Base-by-base conservation (phyloP, 2,888 invertebrate species). In the Hermaeophaga mercurialis region DNA sequence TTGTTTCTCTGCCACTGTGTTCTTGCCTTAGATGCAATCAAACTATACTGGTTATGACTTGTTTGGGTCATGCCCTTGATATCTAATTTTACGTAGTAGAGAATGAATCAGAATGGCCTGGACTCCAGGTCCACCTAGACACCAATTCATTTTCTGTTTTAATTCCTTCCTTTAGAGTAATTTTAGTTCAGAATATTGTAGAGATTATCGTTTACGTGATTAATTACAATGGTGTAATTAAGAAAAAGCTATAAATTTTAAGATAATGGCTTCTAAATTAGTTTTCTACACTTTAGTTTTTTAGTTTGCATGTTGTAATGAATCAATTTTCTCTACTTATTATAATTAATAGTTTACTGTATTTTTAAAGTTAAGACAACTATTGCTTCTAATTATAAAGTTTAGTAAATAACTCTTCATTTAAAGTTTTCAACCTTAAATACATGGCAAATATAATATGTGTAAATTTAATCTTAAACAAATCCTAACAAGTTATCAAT, bases 1-100 rank as follows among this genome's bases (percentile, higher is more conserved):
- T n/a, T n/a, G n/a, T n/a, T n/a, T n/a, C n/a, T n/a, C 31, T 31
- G 12, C 31, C 31, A 31, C 31, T 31, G 31, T 2, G 3, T 12
- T 2, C 12, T n/a, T 12, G 8, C 31, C 12, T 36, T 34, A 18
- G 22, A 47, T 24, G 24, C 36, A 24, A 47, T 47, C 47, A 47
- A 47, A 47, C 24, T 47, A 24, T 36, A 31, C 3, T 6, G 47
- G 36, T 36, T 47, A 36, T 47, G 47, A 36, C n/a, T 47, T 36
- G 36, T 36, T 15, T 36, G 36, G 47, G 47, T 47, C 36, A 14
- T 22, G 34, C 46, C 46, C 19, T 34, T 46, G 12, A 11, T 12
- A 34, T 31, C 12, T 12, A 11, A 31, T 31, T 31, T 31, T 31
- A 11, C 31, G 5, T 31, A 3, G n/a, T 31, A 12, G 31, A 12